Base-by-base conservation (phyloP, 2,797 vertebrate species). In the Macrochelys suwanniensis region DNA sequence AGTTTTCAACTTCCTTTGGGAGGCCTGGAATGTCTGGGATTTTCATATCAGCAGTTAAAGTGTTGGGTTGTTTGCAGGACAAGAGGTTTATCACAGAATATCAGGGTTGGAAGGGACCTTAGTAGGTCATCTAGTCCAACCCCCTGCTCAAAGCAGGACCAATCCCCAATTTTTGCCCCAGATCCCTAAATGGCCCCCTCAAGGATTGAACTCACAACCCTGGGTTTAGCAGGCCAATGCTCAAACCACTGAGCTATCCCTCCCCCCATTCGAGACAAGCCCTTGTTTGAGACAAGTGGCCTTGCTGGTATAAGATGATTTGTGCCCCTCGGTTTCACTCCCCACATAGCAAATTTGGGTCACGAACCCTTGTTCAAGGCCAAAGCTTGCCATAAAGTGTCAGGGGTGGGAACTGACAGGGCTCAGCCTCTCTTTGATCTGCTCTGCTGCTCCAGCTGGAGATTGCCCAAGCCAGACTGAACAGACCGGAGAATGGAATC, bases 1-100 rank as follows among this genome's bases (percentile, higher is more conserved):
- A 1, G n/a, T 15, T 5, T 8, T 80, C 85, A 89, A 71, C 85
- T 95, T 93, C 65, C 80, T 92, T 88, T 37, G 47, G n/a, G 74
- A 82, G 65, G 71, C 77, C 80, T 89, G 54, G 88, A 96, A 87
- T 84, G 51, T 68, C 37, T 90, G 54, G 8, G 0, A 78, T 89
- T 89, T 93, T 85, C 0, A 2, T 94, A 87, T 90, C 37, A 94
- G 19, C 49, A 42, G 28, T 91, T 88, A 91, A 96, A 96, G 94
- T 88, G 89, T 93, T 91, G 78, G 8, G 49, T 84, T 84, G 53
- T 78, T 94, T 25, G 3, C 10, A 68, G 88, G 82, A 88, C 89
- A 83, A 93, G 89, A 89, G 87, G 50, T 37, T n/a, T n/a, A n/a
- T n/a, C n/a, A n/a, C n/a, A n/a, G n/a, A n/a, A n/a, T n/a, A n/a